Base-by-base conservation (phyloP, 2,113 vertebrate species). In the Apteryx owenii region DNA sequence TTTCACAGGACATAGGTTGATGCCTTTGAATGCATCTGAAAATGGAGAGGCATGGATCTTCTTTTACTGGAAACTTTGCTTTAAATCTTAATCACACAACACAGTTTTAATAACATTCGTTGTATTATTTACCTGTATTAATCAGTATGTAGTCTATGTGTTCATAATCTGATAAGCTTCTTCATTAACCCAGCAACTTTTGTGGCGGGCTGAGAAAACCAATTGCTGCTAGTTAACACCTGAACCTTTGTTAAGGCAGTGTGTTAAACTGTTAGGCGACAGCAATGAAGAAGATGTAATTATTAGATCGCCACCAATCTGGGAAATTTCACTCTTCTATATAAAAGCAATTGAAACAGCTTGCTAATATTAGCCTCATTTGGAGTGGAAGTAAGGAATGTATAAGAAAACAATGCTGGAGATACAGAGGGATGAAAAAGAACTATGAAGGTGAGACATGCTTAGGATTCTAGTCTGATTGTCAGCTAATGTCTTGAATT, bases 141-240 rank as follows among this genome's bases (percentile, higher is more conserved):
- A 61, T 93, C 21, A 38, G 5, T 50, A 23, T 78, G 26, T 71
- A 70, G 31, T 60, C 56, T 84, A 10, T 58, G 17, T 33, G 6
- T 15, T 78, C 17, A 9, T 79, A 58, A 16, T 88, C 29, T 79
- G 18, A 40, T 79, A 46, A 21, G 1, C 11, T 64, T 36, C 12
- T 72, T 91, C 40, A 68, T 62, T 76, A 69, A 89, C 83, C 16
- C 31, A 58, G 10, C 20, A 58, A 46, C 1, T 89, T 86, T 3
- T 68, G 20, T 2, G 2, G 54, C 2, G 5, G 46, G 38, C 0
- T 2, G 70, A 66, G 50, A 53, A 5, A 1, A 10, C 2, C 17
- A 44, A 36, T 58, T 90, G 6, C 28, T 77, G 31, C 15, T 77
- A 13, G 19, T 54, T 76, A 36, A 31, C 13, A 76, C 76, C 70